Base-by-base conservation (phyloP, 2,888 invertebrate genomes). In the Melanostoma scalare region DNA sequence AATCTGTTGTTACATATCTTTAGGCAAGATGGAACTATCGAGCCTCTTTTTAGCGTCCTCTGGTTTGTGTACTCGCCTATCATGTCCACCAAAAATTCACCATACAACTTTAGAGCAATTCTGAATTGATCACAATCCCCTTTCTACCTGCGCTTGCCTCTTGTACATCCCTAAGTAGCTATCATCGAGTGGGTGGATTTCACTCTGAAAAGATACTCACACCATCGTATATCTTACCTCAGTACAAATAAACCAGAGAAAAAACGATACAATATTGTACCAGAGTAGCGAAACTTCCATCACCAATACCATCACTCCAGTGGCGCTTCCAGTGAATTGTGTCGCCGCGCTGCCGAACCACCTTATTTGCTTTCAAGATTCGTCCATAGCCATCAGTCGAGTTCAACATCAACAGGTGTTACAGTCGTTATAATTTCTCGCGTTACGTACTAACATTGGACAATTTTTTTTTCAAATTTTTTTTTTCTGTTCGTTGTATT, bases 371-470 rank as follows among this genome's bases (percentile, higher is more conserved):
- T 74, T 67, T 84, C 56, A 61, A 84, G 79, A 75, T 75, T 74
- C 79, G 65, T 86, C 78, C 85, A 80, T 67, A 75, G 86, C 86
- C 82, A 85, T 87, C 87, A 88, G 87, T 88, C 86, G 85, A 87
- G 86, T 88, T 85, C 73, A 87, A 86, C 86, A 86, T 87, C 87
- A 88, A 88, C 88, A 88, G 88, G 88, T 88, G 88, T 88, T 87
- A 87, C 84, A 86, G 86, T 86, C 87, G 87, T 55, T 71, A 53
- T 74, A 35, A 42, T 65, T 67, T 50, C 65, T 50, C 84, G 84
- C 84, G 79, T 84, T 58, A 60, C 65, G 56, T 58, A 74, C 73
- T 73, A 73, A 82, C 63, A 78, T 73, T 82, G 73, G 65, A 75
- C 71, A 65, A 20, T 50, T 38, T 42, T 53, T 44, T 52, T 69